Evolutionary conservation across 1,140 invertebrate species (phyloP).

Genomic region (Mactra quadrangularis): DNA sequence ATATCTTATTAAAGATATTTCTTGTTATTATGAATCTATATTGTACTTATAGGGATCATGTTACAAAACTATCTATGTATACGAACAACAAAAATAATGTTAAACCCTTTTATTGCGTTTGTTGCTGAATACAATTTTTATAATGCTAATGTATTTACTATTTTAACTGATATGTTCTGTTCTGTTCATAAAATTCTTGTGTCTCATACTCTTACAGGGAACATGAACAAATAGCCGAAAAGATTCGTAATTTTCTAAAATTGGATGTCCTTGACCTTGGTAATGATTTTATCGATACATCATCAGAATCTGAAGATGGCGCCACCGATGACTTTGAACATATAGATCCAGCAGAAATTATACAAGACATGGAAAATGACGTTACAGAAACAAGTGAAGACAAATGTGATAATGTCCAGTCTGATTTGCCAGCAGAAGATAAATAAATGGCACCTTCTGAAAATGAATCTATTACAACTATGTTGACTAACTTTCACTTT

Average conservation of each 20-base stretch:
- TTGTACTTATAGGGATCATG: no score
- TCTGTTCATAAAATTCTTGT: no score
- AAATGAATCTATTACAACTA: background rate
- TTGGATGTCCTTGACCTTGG: background rate
- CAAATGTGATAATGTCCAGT: background rate
- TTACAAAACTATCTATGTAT: no score
- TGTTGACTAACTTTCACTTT: background rate
- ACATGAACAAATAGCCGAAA: constrained; percentile 32
- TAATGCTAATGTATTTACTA: background rate
- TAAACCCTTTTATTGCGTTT: no score
- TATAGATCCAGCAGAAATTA: constrained; percentile 32
- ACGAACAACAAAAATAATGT: no score
- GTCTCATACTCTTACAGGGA: no score
- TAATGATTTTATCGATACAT: constrained; percentile 29
- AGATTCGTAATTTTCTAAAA: constrained; percentile 43
- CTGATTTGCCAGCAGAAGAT: background rate
- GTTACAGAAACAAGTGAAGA: background rate
- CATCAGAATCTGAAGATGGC: background rate
- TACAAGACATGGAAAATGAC: constrained; percentile 20
- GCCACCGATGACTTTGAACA: constrained; percentile 43
- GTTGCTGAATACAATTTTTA: background rate
- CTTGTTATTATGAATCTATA: no score
- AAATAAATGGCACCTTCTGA: constrained; percentile 6
- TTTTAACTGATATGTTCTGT: no score
- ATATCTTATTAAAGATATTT: no score